Evolutionary conservation across 2,113 vertebrate species (phyloP).

Genomic region (Microcebus jonahi): DNA sequence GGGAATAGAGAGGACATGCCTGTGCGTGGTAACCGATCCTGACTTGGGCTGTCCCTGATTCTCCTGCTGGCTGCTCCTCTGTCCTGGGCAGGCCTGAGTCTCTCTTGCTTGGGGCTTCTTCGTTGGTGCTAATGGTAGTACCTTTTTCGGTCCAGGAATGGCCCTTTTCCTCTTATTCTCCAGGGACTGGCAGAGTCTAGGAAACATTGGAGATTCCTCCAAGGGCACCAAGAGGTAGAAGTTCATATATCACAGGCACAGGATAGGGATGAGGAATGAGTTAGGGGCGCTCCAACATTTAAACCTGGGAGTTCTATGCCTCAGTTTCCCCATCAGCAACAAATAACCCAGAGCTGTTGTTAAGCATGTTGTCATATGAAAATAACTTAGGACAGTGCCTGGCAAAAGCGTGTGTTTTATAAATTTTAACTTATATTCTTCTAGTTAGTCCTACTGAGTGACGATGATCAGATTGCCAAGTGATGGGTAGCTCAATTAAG

Average conservation of each 20-base stretch:
- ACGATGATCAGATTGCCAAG: not conserved
- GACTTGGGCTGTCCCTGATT: not conserved
- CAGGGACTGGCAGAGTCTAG: not conserved
- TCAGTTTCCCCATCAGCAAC: not conserved
- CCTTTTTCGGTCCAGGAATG: not conserved
- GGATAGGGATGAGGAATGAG: not conserved
- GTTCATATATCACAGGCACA: not conserved
- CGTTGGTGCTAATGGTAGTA: not conserved
- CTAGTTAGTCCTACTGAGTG: not conserved
- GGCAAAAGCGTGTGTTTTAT: not conserved
- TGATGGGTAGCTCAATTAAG: not conserved
- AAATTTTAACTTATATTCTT: slow-evolving; percentile 11
- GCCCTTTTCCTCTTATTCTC: not conserved
- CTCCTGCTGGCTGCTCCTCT: not conserved
- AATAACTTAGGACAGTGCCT: not conserved
- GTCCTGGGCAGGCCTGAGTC: fast-evolving
- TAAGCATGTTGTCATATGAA: not conserved
- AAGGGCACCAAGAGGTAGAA: not conserved
- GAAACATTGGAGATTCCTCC: not conserved
- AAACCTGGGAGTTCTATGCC: not conserved
- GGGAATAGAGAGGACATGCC: not conserved
- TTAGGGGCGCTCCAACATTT: not conserved
- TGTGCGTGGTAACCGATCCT: not conserved
- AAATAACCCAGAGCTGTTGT: not conserved
- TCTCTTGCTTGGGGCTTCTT: not conserved